Evolutionary conservation across 1,140 invertebrate species (phyloP).

Genomic region (Halictus rubicundus): DNA sequence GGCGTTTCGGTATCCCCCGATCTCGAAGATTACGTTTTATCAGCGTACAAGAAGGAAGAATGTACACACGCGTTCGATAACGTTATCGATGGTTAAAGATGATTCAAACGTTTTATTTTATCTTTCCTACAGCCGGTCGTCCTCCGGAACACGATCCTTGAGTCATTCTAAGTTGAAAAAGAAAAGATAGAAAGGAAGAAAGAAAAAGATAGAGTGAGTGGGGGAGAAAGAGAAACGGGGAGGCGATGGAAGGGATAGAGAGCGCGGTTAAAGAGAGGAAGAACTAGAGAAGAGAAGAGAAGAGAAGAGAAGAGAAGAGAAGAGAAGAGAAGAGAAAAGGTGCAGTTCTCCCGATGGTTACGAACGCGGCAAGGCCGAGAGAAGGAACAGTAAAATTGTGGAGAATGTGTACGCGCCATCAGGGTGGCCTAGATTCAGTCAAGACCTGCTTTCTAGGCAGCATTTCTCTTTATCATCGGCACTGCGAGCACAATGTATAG

Average conservation of each 20-base stretch:
- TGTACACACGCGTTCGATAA: neutral
- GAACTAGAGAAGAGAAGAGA: slow-evolving; percentile 27
- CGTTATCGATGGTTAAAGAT: neutral
- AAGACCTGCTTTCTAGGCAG: slow-evolving; percentile 81
- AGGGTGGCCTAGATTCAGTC: slow-evolving; percentile 78
- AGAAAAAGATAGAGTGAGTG: neutral
- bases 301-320: neutral
- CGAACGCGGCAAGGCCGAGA: slow-evolving; percentile 68
- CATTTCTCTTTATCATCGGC: slow-evolving; percentile 80
- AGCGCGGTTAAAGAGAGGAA: slow-evolving; percentile 5
- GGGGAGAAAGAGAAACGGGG: slow-evolving; percentile 3
- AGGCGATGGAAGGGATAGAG: slow-evolving; percentile 13
- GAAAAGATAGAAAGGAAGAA: slow-evolving; percentile 45
- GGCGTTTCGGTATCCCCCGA: too few relatives aligned
- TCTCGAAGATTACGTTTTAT: too few relatives aligned
- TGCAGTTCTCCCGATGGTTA: slow-evolving; percentile 41
- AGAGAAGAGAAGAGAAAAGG: slow-evolving; percentile 18
- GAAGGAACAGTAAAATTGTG: slow-evolving; percentile 79
- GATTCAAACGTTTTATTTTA: slow-evolving; percentile 29
- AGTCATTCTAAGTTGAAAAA: slow-evolving; percentile 46
- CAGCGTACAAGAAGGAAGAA: neutral
- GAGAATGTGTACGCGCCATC: slow-evolving; percentile 77
- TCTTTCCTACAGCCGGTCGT: slow-evolving; percentile 45
- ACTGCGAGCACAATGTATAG: slow-evolving; percentile 65
- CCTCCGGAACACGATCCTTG: slow-evolving; percentile 62